A percentile compares a stretch with the other conserved stretches of the same genome.
Evolutionary conservation across 2,113 vertebrate genomes (phyloP).

Genomic region (Podiceps cristatus): DNA sequence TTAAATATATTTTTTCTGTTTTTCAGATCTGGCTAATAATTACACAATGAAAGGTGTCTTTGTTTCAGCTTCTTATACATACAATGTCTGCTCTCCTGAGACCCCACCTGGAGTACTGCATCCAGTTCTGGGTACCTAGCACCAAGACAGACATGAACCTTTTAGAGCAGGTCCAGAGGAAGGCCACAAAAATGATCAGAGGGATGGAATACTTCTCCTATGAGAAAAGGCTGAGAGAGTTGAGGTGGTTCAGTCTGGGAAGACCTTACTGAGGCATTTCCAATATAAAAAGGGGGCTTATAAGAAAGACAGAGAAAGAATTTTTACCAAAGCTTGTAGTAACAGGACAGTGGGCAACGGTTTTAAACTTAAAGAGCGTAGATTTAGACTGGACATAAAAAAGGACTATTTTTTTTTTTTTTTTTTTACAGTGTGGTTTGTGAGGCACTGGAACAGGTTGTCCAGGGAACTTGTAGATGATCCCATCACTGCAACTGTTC

Average conservation of each 20-base stretch:
- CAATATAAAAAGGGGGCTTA: not conserved
- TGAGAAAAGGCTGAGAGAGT: not conserved
- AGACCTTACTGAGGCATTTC: not conserved
- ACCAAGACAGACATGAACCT: not conserved
- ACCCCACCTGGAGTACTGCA: not conserved
- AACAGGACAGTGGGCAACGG: not conserved
- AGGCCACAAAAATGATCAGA: not conserved
- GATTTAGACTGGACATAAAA: not conserved
- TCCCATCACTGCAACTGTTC: not conserved
- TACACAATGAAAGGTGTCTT: not conserved
- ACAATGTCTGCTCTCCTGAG: not conserved
- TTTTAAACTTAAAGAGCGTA: not conserved
- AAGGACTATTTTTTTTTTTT: not conserved
- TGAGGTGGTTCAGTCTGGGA: not conserved
- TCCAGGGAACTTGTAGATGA: not conserved
- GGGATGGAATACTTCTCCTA: not conserved
- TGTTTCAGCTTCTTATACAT: not conserved
- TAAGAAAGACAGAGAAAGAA: not conserved
- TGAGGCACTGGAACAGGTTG: not conserved
- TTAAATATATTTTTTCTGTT: not conserved
- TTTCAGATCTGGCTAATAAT: not conserved
- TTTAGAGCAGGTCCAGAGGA: not conserved
- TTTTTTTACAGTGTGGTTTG: not conserved
- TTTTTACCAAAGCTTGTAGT: not conserved
- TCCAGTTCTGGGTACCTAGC: not conserved